phyloP scores from a whole-genome alignment of 1,140 invertebrate genomes.

The Steinernema feltiae region DNA sequence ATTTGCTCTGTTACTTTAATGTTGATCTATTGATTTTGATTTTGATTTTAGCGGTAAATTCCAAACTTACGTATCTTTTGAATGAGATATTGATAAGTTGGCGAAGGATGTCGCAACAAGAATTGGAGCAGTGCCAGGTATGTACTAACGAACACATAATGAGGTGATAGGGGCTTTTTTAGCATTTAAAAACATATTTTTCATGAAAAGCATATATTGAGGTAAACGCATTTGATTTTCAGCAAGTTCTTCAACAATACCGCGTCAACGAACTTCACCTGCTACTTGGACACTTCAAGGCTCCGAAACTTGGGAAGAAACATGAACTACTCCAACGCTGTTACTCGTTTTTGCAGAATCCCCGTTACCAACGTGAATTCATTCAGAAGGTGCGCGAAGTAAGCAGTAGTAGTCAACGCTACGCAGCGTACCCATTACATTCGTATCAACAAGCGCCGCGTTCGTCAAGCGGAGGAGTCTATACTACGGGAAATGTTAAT shows the following conservation, averaged over 20 bases:
- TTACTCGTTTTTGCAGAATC: conserved; percentile 68
- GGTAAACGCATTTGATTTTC: too few species aligned
- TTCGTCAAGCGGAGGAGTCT: not conserved
- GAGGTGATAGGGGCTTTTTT: too few species aligned
- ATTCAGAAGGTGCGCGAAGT: not conserved
- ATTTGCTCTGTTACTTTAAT: conserved; percentile 23
- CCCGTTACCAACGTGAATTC: conserved; percentile 68
- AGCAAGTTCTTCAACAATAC: conserved; percentile 63
- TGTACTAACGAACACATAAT: too few species aligned
- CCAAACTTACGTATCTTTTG: not conserved
- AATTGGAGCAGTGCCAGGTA: conserved; percentile 43
- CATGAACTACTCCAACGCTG: conserved; percentile 75
- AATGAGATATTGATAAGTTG: not conserved
- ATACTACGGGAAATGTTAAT: not conserved
- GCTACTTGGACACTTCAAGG: conserved; percentile 74
- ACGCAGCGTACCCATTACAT: not conserved
- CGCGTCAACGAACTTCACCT: conserved; percentile 65
- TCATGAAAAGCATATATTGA: too few species aligned
- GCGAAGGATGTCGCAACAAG: conserved; percentile 27
- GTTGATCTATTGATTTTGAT: conserved; percentile 23
- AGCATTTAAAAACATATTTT: too few species aligned
- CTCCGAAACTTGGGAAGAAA: conserved; percentile 78
- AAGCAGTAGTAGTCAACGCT: not conserved
- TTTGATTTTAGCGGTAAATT: conserved; percentile 23
- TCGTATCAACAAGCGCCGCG: not conserved